Base-by-base conservation (phyloP, 2,113 vertebrate species). In the Cyrtonyx montezumae region DNA sequence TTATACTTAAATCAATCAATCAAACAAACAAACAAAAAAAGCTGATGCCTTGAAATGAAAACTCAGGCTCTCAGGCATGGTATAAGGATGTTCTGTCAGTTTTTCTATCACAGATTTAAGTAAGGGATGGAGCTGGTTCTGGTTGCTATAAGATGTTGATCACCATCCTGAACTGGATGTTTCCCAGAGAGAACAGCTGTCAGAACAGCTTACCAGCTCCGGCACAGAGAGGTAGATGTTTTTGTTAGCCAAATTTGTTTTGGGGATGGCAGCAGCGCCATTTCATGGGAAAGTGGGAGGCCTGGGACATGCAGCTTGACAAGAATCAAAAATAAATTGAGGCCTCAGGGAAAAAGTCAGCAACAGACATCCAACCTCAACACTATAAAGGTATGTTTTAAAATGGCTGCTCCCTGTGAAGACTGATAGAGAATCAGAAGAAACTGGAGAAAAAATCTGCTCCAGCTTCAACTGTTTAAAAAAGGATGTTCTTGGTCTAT, bases 241-340 rank as follows among this genome's bases (percentile, higher is more conserved):
- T 82, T 61, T 78, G 76, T 75, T 71, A 81, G 55, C 40, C 40
- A 34, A n/a, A 58, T n/a, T 40, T 28, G 32, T 75, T 59, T 59
- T 45, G 32, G 13, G 34, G 10, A 22, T 77, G 45, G 58, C 58
- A 77, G 26, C 34, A 22, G 58, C 14, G 21, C 26, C 51, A 56
- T 13, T 23, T 30, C 30, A 42, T 43, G 70, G 51, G 51, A 56
- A 22, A 43, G 49, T 71, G 34, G 23, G 56, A 75, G 46, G 51
- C 19, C 32, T 65, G 48, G 22, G 34, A 80, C 6, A 56, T 5
- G 23, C 2, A 75, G 28, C 48, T 71, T 65, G 20, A 63, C 28
- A 74, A 85, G 46, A 86, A 90, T 37, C 8, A 59, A 80, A 88
- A 93, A 15, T 34, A 93, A 86, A 56, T 63, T 58, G 37, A 90